Base-by-base conservation (phyloP, 2,797 vertebrate genomes). In the Pangasius macronema region DNA sequence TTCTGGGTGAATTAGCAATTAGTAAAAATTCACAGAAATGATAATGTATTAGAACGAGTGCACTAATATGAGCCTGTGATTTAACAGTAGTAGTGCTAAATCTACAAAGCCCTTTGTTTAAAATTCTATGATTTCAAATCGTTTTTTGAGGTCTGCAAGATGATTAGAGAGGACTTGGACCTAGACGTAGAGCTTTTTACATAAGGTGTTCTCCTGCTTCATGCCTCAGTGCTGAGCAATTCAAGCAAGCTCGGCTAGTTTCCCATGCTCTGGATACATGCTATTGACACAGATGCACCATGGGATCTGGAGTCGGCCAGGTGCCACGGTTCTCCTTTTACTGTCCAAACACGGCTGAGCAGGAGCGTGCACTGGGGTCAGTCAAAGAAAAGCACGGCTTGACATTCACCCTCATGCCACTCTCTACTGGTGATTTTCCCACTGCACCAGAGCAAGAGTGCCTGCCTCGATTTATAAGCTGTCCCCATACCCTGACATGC, bases 261-360 rank as follows among this genome's bases (percentile, higher is more conserved):
- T 88, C 84, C 83, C 87, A 87, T 85, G 79, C 82, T 82, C 82
- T 27, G 9, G 57, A 7, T 63, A 83, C 42, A 82, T 89, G 46
- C 85, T 91, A 81, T 91, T 91, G 90, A 91, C 87, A 89, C 88
- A 91, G 87, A 91, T 91, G 90, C 88, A 85, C 82, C 85, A 82
- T 89, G 87, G 85, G 90, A 88, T 89, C 83, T 81, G 85, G 65
- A 88, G 83, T 91, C 88, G 83, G 85, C 53, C 61, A 83, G 88
- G 83, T 85, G 80, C 85, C 85, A 83, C 85, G 27, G 72, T 80
- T 89, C 90, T 91, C 87, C 53, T 85, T 88, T 90, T 90, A 90
- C 90, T 89, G 72, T 89, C 84, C 67, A 91, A 89, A 90, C 87
- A 89, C 30, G 49, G 63, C 24, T 82, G 81, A 76, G 76, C 87